phyloP scores from a whole-genome alignment of 2,888 invertebrate genomes.

The Cheiracanthium punctorium region DNA sequence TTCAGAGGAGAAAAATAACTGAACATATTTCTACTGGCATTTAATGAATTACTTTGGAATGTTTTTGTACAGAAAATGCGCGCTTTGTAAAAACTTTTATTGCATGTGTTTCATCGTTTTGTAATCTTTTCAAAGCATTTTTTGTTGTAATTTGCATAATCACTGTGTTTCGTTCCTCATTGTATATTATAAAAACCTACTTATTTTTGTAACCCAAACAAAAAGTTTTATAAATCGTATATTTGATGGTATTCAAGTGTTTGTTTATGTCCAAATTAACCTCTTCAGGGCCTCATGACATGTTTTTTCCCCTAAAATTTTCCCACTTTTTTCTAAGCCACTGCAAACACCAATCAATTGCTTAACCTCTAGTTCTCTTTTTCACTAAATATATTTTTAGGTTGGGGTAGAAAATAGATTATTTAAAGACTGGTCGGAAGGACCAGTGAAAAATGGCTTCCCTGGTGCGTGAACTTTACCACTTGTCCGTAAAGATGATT shows the following conservation, averaged over 20 bases:
- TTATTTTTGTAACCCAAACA: neutral
- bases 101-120: neutral
- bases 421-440: no score
- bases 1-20: neutral
- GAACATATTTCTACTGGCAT: neutral
- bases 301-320: no score
- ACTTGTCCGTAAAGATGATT: no score
- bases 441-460: no score
- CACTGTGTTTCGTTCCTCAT: neutral
- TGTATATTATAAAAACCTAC: neutral
- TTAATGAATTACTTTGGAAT: constrained; percentile 7
- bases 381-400: no score
- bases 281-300: no score
- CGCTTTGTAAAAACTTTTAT: neutral
- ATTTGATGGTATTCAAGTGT: neutral
- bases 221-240: neutral
- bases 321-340: no score
- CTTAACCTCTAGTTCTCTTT: no score
- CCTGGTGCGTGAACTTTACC: no score
- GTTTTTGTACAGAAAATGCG: neutral
- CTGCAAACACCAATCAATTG: no score
- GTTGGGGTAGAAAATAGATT: no score
- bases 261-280: constrained; percentile 1
- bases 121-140: neutral
- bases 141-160: neutral